Base-by-base conservation (phyloP, 2,113 vertebrate species). In the Hymenochirus boettgeri region DNA sequence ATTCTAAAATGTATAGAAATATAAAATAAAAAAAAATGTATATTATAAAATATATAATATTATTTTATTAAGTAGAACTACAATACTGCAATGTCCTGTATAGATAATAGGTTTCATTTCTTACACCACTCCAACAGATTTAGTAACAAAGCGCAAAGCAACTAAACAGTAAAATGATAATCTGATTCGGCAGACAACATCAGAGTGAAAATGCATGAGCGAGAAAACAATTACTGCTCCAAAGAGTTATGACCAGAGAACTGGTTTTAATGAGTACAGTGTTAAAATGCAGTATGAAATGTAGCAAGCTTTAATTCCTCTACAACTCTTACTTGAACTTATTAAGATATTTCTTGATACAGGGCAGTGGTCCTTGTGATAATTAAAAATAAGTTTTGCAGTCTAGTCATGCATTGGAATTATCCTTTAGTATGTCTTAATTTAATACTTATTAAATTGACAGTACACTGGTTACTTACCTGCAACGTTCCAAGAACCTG, bases 201-300 rank as follows among this genome's bases (percentile, higher is more conserved):
- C 65, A 60, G 65, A 69, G 60, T 69, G 65, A 69, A 27, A 69
- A 69, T 69, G 65, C 65, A 53, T 69, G 65, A 69, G 60, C 51
- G 65, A 69, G 65, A 59, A 60, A 69, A 46, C 65, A 69, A 69
- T 69, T 69, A 69, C 65, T 53, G 56, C 57, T 69, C 33, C 23
- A 25, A 19, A 59, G 64, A 59, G 65, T 69, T 69, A 69, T 52
- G 65, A 60, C 56, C 65, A 51, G 47, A 53, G 65, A 69, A 69
- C 56, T 69, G 47, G 53, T 69, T 69, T 60, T 57, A 69, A 69
- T 60, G 57, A 69, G 56, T 52, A 69, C 56, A 57, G 19, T 69
- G 50, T 69, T 60, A 60, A 69, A 69, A 69, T 23, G 63, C 63
- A 66, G 55, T 39, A 58, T 45, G 27, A 27, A 69, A 69, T 60